phyloP scores from a whole-genome alignment of 2,797 vertebrate genomes.

The Discoglossus pictus region DNA sequence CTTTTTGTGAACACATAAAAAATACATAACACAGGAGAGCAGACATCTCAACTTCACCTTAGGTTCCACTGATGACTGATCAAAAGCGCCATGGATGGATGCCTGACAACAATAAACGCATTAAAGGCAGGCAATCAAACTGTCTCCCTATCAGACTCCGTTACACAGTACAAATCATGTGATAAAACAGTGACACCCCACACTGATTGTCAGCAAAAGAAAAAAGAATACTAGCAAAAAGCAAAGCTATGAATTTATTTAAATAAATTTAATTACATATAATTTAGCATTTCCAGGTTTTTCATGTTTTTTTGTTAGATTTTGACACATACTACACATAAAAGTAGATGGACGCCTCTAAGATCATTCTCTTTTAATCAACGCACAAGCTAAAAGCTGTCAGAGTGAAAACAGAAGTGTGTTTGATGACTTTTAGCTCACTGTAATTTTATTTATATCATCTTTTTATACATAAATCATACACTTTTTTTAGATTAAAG shows the following conservation, averaged over 20 bases:
- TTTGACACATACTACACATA: conserved; percentile 35
- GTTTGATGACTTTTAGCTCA: neutral
- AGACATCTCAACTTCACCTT: conserved; percentile 3
- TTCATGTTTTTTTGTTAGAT: conserved; percentile 25
- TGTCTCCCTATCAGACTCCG: conserved; percentile 48
- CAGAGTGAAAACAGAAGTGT: neutral
- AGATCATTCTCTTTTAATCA: conserved; percentile 7
- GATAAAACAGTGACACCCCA: conserved; percentile 33
- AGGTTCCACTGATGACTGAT: conserved; percentile 42
- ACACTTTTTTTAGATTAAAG: too few species aligned
- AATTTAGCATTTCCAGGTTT: conserved; percentile 21
- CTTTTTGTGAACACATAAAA: conserved; percentile 15
- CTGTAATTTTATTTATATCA: conserved; percentile 1
- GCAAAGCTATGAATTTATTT: conserved; percentile 13
- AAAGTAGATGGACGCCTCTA: conserved; percentile 10
- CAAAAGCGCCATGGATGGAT: conserved; percentile 41
- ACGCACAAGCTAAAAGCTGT: conserved; percentile 8
- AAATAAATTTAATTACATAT: conserved; percentile 42
- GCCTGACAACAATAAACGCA: conserved; percentile 45
- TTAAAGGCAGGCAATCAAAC: conserved; percentile 47
- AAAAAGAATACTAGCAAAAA: conserved; percentile 9
- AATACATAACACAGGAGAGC: neutral
- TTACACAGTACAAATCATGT: conserved; percentile 43
- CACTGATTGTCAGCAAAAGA: conserved; percentile 36
- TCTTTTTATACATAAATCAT: too few species aligned